Evolutionary conservation across 1,140 invertebrate species (phyloP), one percentile per base, ranked within the genome.

Genomic region (Varroa destructor): DNA sequence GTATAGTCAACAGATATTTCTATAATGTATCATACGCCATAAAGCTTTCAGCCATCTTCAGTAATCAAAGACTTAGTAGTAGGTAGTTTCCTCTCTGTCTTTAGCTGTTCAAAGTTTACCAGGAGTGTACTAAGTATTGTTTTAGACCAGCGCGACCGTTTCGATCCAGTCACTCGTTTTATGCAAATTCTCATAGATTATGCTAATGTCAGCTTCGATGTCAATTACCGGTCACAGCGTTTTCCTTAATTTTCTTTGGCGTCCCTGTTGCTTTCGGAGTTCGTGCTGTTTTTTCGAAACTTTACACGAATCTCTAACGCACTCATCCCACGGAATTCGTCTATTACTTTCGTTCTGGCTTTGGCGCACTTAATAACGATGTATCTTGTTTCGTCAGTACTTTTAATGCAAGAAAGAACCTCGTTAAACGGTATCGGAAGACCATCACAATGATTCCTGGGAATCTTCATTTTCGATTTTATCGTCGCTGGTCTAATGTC

Each of bases 311-410:
- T 99, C 81, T 99, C 99, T 82, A 97, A 98, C 82, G 93, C 94
- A 76, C 96, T 99, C 77, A 97, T 96, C n/a, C 97, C 93, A 75
- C 95, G 90, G 73, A 97, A 97, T 82, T 97, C 93, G 40, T 98
- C 95, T 42, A 99, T 99, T 79, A 89, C 99, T 55, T 97, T 99
- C 75, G 96, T 99, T 3, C 80, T 99, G 40, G 87, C 94, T 74
- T 82, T 99, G 25, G 95, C 95, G 25, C 93, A 99, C 83, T 91
- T 99, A 75, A 99, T 99, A 96, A 96, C 96, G n/a, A 99, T 99
- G 96, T 99, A 99, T 80, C 99, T 99, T 83, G 91, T 97, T 43
- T 98, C 95, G 1, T 96, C 92, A 36, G 95, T 99, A 0, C 82
- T 99, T 14, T 80, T 99, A 43, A 95, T 99, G 87, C 82, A 25